A percentile compares a stretch with the other conserved stretches of the same genome.
Evolutionary conservation across 2,888 invertebrate species (phyloP).

Genomic region (Heteromurus nitidus): DNA sequence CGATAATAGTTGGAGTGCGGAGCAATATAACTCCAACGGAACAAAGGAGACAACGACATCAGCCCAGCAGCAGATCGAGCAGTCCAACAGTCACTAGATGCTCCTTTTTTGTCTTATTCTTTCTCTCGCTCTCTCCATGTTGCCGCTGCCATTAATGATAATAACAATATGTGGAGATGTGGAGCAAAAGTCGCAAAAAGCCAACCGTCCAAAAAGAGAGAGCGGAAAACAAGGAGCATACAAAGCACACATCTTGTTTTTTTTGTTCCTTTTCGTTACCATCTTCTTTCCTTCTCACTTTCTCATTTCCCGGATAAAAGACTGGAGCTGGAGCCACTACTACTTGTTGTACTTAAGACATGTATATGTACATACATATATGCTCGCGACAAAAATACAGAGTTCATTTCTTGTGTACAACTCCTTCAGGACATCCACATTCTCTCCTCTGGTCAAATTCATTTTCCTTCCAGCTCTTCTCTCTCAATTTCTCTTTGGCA

Average conservation of each 20-base stretch:
- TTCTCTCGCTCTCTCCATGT: no score
- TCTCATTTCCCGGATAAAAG: background rate
- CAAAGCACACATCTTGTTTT: background rate
- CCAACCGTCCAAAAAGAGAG: no score
- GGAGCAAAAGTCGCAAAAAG: slow-evolving; percentile 11
- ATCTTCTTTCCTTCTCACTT: background rate
- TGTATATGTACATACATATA: background rate
- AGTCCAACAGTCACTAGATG: no score
- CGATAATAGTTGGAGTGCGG: slow-evolving; percentile 12
- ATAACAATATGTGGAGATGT: slow-evolving; percentile 52
- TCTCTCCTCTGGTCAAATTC: no score
- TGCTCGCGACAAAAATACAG: background rate
- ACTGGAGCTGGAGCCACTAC: background rate
- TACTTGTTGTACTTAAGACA: background rate
- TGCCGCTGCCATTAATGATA: slow-evolving; percentile 39
- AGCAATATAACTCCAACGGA: background rate
- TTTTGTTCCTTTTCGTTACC: background rate
- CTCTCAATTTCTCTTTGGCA: background rate
- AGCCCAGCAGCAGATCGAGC: no score
- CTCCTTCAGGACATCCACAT: background rate
- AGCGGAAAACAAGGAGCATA: background rate
- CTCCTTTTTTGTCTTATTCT: no score
- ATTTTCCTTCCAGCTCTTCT: background rate
- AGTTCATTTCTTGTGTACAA: background rate
- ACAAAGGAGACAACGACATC: no score